phyloP scores from a whole-genome alignment of 2,888 invertebrate species.

The Eupithecia inturbata region DNA sequence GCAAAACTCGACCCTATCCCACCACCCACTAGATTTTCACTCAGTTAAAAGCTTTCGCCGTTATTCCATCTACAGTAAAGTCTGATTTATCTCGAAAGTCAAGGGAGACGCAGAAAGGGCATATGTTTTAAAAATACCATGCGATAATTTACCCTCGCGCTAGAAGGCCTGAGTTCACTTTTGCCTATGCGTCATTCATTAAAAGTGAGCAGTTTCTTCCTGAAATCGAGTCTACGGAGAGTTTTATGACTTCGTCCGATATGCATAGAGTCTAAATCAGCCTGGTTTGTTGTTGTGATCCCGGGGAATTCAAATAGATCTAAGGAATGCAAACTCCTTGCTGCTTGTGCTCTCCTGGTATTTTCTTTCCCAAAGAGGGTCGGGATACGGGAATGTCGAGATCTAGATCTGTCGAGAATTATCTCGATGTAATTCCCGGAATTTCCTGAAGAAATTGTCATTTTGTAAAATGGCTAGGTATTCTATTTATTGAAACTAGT shows the following conservation, averaged over 20 bases:
- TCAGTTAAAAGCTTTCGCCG: background rate
- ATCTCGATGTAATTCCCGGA: constrained; percentile 28
- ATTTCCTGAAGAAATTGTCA: constrained; percentile 20
- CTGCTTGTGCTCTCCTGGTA: constrained; percentile 57
- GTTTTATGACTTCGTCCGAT: background rate
- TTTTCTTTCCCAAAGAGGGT: constrained; percentile 54
- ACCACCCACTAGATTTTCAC: background rate
- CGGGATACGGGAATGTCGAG: constrained; percentile 60
- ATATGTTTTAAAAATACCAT: constrained; percentile 1
- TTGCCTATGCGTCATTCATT: background rate
- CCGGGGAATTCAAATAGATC: background rate
- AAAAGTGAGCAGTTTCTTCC: constrained; percentile 17
- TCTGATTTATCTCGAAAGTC: background rate
- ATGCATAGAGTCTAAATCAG: constrained; percentile 11
- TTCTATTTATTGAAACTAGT: too few species aligned
- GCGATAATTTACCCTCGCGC: background rate
- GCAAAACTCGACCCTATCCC: background rate
- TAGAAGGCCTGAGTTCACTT: constrained; percentile 7
- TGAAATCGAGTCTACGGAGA: background rate
- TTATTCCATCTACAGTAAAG: constrained; percentile 6
- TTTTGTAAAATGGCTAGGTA: background rate
- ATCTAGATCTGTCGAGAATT: constrained; percentile 30
- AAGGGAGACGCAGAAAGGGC: constrained; percentile 35
- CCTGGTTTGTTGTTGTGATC: constrained; percentile 5
- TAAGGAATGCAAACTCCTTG: constrained; percentile 32